These are phyloP conservation scores for Bombus breviceps DNA, from an alignment of 1,140 invertebrate species.

Conservation along the genomic window DNA sequence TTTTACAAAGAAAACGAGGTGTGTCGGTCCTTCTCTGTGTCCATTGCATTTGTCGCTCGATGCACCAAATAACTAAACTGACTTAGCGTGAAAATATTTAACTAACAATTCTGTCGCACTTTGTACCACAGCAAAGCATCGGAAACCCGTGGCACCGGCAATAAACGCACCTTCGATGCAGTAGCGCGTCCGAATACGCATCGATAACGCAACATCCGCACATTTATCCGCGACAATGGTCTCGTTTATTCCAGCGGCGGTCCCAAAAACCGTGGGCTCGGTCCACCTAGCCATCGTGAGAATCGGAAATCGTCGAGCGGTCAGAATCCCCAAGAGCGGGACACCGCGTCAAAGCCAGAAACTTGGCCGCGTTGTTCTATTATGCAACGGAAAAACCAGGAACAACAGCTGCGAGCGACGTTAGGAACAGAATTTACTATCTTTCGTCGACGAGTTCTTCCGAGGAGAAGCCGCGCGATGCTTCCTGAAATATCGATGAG, in stretches of 20 bases:
- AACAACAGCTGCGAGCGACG: slow-evolving; percentile 54
- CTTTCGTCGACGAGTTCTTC: slow-evolving; percentile 46
- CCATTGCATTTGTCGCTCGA: not conserved
- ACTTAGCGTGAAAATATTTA: not conserved
- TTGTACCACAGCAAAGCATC: not conserved
- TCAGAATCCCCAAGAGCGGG: not conserved
- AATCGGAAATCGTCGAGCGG: slow-evolving; percentile 31
- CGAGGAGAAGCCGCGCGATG: slow-evolving; percentile 1
- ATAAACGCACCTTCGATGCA: not conserved
- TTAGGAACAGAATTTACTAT: slow-evolving; percentile 60
- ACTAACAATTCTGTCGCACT: not conserved
- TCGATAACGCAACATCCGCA: slow-evolving; percentile 33
- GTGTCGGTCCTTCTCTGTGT: no score
- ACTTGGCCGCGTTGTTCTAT: slow-evolving; percentile 53
- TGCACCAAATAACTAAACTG: not conserved
- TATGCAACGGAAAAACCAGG: slow-evolving; percentile 61
- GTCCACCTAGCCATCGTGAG: not conserved
- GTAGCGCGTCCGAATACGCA: not conserved
- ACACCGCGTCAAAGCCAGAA: slow-evolving; percentile 51
- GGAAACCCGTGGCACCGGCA: not conserved
- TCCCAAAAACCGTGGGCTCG: slow-evolving; percentile 14
- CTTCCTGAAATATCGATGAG: slow-evolving; percentile 48
- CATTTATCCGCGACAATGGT: slow-evolving; percentile 45
- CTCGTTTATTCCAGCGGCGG: slow-evolving; percentile 37
- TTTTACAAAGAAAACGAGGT: no score